Evolutionary conservation across 2,888 invertebrate species (phyloP).

Genomic region (Bombylius major): DNA sequence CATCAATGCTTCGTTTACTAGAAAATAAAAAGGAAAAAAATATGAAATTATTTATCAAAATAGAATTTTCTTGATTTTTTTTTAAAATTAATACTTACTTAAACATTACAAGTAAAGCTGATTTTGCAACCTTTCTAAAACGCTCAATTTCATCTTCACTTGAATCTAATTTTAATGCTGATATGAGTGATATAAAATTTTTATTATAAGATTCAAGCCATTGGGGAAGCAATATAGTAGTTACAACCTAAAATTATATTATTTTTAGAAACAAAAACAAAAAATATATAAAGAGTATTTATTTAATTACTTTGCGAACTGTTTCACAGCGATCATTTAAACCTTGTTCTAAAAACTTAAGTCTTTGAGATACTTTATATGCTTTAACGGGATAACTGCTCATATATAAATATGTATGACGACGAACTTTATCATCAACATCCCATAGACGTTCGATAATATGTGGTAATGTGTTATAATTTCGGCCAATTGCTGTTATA

Average conservation of each 20-base stretch:
- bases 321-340: slow-evolving; percentile 46
- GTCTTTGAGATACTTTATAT: slow-evolving; percentile 51
- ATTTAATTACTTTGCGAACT: slow-evolving; percentile 29
- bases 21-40: slow-evolving; percentile 8
- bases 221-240: slow-evolving; percentile 46
- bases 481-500: slow-evolving; percentile 60
- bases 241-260: slow-evolving; percentile 28
- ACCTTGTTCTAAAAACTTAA: slow-evolving; percentile 47
- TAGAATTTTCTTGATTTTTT: background rate
- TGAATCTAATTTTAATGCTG: slow-evolving; percentile 61
- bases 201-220: slow-evolving; percentile 65
- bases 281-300: background rate
- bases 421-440: slow-evolving; percentile 61
- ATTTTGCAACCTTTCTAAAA: slow-evolving; percentile 42
- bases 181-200: slow-evolving; percentile 57
- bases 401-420: slow-evolving; percentile 38
- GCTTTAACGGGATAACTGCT: slow-evolving; percentile 34
- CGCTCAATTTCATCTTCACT: slow-evolving; percentile 48
- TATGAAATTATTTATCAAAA: background rate
- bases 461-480: slow-evolving; percentile 52
- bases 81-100: slow-evolving; percentile 32
- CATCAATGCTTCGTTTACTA: slow-evolving; percentile 31
- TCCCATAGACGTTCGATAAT: slow-evolving; percentile 64
- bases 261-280: background rate
- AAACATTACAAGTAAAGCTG: slow-evolving; percentile 43